Percentiles rank a stretch among this genome's conserved stretches.
Conservation (phyloP, 2,797 vertebrate genomes). For the Paedocypris micromegethes region DNA sequence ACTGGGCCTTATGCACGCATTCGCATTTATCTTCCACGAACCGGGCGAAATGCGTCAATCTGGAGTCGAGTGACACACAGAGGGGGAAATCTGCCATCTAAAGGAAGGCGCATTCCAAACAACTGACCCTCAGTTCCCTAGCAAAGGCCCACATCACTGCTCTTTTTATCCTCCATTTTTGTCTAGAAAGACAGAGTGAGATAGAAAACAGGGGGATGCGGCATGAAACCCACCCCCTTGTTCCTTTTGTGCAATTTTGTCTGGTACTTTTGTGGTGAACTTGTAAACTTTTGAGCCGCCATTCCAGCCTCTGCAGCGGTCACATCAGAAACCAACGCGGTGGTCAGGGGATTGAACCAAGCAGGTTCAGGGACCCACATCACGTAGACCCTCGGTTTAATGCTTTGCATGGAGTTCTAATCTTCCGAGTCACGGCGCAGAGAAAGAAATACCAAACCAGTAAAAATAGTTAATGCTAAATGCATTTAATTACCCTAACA, state of each 20-base stretch:
- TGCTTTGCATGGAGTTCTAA: too few relatives aligned
- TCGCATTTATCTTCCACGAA: slow-evolving; percentile 47
- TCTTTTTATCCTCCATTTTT: slow-evolving; percentile 56
- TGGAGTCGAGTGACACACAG: slow-evolving; percentile 54
- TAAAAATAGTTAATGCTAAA: too few relatives aligned
- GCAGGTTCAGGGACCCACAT: too few relatives aligned
- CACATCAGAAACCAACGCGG: neutral
- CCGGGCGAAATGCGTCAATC: slow-evolving; percentile 67
- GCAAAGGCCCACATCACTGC: slow-evolving; percentile 65
- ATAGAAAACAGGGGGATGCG: slow-evolving; percentile 60
- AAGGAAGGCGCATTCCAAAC: slow-evolving; percentile 80
- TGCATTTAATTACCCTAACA: too few relatives aligned
- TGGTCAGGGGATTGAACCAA: too few relatives aligned
- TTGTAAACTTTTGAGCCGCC: slow-evolving; percentile 72
- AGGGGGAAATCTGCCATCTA: slow-evolving; percentile 63
- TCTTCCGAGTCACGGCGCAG: too few relatives aligned
- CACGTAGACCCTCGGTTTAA: too few relatives aligned
- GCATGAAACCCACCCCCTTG: slow-evolving; percentile 55
- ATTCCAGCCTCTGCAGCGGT: slow-evolving; percentile 67
- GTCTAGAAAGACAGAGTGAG: slow-evolving; percentile 27
- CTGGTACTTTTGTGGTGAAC: slow-evolving; percentile 73
- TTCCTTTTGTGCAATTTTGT: slow-evolving; percentile 67
- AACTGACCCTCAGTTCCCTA: slow-evolving; percentile 80
- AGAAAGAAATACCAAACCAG: too few relatives aligned
- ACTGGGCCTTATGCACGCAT: slow-evolving; percentile 33